phyloP scores from a whole-genome alignment of 2,888 invertebrate species.

The Mantis religiosa region DNA sequence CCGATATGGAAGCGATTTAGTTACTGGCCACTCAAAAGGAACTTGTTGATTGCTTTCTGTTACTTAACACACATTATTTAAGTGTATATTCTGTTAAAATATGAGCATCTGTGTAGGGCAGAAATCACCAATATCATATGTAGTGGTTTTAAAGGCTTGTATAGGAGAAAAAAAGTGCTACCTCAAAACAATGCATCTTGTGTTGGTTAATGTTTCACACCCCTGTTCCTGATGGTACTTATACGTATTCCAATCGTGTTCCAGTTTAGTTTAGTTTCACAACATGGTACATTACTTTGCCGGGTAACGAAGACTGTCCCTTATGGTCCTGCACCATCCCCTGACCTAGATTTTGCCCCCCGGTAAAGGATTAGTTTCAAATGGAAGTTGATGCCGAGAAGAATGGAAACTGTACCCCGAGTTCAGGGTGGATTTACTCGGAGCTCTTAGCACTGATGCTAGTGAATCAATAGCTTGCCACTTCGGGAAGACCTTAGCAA shows the following conservation, averaged over 20 bases:
- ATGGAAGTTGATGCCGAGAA: slow-evolving; percentile 8
- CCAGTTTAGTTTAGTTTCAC: neutral
- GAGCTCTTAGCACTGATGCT: neutral
- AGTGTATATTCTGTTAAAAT: too few relatives aligned
- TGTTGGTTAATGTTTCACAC: neutral
- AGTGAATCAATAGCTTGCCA: neutral
- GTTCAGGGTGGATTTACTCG: neutral
- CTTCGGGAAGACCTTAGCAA: neutral
- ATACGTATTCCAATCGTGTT: neutral
- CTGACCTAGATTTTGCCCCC: neutral
- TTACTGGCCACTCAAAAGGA: too few relatives aligned
- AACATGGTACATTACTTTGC: neutral
- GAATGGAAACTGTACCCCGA: neutral
- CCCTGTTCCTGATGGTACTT: neutral
- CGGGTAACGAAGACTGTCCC: neutral
- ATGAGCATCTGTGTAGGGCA: too few relatives aligned
- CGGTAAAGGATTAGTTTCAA: slow-evolving; percentile 8
- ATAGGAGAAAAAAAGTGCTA: too few relatives aligned
- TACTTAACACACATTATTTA: too few relatives aligned
- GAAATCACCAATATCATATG: too few relatives aligned
- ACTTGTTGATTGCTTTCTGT: too few relatives aligned
- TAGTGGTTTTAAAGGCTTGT: too few relatives aligned
- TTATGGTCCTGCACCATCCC: neutral
- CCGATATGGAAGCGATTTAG: too few relatives aligned
- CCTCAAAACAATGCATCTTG: too few relatives aligned